Base-by-base conservation (phyloP, 2,888 invertebrate species). In the Rhimphoctona megacephalus region DNA sequence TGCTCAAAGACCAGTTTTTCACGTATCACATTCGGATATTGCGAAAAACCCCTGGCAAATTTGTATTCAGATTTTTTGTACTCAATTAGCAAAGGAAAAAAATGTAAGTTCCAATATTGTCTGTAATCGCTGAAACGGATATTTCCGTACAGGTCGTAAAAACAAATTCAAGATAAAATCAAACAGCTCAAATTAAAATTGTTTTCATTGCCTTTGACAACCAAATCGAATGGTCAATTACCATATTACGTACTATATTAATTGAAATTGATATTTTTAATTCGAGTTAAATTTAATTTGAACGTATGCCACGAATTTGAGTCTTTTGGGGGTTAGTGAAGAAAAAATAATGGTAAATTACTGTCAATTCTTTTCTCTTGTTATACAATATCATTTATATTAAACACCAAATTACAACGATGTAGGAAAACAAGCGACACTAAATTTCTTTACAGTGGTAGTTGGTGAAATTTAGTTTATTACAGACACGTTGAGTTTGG, bases 401-500 rank as follows among this genome's bases (percentile, higher is more conserved):
- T 64, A 17, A 52, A 57, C 64, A 25, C 52, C 11, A 77, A 78
- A 11, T 73, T 46, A 79, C 54, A 69, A 69, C 46, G n/a, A 73
- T 39, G 9, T 49, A n/a, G 17, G 73, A 76, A 66, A 67, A 70
- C 36, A 46, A 78, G 57, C 46, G 77, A 54, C 49, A 30, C 64
- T 57, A 22, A 49, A 74, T 79, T 43, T 70, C 64, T 72, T 77
- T 43, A 57, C 39, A 30, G 49, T 70, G 76, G 30, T 25, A n/a
- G n/a, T 78, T 54, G 66, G 36, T 83, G 69, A 67, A 64, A 52
- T 9, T 67, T 79, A 70, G 14, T 81, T 83, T 78, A 36, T 83
- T 85, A 84, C 72, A 83, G 74, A 77, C 36, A 73, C 72, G 64
- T 67, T 33, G 66, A 73, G 67, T 61, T 86, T 76, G 49, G 57